Conservation (phyloP, 53 echinoderm and acorn worm genomes). For the Echinarachnius parma region DNA sequence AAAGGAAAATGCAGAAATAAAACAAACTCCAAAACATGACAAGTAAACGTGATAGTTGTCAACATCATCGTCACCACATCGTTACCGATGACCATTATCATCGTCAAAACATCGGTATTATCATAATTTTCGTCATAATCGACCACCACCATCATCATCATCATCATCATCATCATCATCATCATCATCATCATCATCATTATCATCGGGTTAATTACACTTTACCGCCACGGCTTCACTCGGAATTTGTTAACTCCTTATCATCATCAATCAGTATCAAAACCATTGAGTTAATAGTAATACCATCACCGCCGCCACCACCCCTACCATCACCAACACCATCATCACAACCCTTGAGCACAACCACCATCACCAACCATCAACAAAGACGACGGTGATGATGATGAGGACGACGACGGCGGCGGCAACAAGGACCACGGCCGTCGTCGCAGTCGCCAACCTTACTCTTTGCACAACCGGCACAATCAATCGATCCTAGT, state of each 20-base stretch:
- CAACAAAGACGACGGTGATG: not conserved
- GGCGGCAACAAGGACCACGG: not conserved
- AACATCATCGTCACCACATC: not conserved
- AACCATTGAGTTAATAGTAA: not conserved
- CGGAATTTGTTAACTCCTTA: not conserved
- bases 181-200: constrained; percentile 3
- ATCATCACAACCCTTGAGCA: not conserved
- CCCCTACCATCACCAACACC: not conserved
- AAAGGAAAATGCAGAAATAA: too few species aligned
- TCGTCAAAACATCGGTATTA: too few species aligned
- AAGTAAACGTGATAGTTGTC: too few species aligned
- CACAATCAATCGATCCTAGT: too few species aligned
- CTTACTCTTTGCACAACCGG: not conserved
- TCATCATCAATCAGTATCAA: not conserved
- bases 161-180: constrained; percentile 3
- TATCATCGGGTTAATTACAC: not conserved
- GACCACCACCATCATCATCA: constrained; percentile 17
- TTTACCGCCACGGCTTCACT: not conserved
- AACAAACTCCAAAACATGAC: too few species aligned
- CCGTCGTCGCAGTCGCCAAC: not conserved
- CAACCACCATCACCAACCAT: not conserved
- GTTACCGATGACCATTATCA: not conserved
- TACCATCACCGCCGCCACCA: not conserved
- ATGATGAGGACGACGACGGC: not conserved
- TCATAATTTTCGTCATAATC: constrained; percentile 8